phyloP scores from a whole-genome alignment of 2,888 invertebrate species.

The Caprella mutica region DNA sequence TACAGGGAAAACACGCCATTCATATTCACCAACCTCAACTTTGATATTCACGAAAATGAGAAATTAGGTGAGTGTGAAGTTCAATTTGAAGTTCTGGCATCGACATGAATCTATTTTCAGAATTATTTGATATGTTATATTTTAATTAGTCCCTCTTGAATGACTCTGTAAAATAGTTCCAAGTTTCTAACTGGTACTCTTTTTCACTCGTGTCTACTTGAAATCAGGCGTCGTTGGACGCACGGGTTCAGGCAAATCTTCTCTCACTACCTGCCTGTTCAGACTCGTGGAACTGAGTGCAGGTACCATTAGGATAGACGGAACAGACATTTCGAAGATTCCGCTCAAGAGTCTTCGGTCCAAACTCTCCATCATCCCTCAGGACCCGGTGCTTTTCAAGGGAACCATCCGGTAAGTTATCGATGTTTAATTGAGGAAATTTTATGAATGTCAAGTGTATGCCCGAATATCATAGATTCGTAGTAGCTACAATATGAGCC shows the following conservation, averaged over 20 bases:
- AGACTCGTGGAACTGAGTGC: slow-evolving; percentile 48
- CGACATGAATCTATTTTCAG: too few relatives aligned
- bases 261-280: slow-evolving; percentile 49
- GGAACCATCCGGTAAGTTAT: slow-evolving; percentile 46
- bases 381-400: slow-evolving; percentile 52
- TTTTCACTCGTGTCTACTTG: background rate
- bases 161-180: too few relatives aligned
- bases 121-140: too few relatives aligned
- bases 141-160: too few relatives aligned
- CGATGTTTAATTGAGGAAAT: too few relatives aligned
- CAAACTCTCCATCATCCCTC: slow-evolving; percentile 48
- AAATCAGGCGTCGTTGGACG: slow-evolving; percentile 33
- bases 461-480: too few relatives aligned
- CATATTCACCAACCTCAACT: slow-evolving; percentile 48
- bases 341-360: slow-evolving; percentile 46
- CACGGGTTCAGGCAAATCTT: slow-evolving; percentile 40
- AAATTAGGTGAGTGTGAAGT: slow-evolving; percentile 51
- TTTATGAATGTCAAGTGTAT: too few relatives aligned
- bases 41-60: slow-evolving; percentile 47
- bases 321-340: slow-evolving; percentile 44
- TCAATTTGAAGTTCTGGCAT: too few relatives aligned
- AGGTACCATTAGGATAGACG: slow-evolving; percentile 48
- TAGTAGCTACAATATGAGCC: too few relatives aligned
- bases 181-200: too few relatives aligned
- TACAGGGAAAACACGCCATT: slow-evolving; percentile 44